Evolutionary conservation across 1,140 invertebrate genomes (phyloP).

Genomic region (Ceratina japonica): DNA sequence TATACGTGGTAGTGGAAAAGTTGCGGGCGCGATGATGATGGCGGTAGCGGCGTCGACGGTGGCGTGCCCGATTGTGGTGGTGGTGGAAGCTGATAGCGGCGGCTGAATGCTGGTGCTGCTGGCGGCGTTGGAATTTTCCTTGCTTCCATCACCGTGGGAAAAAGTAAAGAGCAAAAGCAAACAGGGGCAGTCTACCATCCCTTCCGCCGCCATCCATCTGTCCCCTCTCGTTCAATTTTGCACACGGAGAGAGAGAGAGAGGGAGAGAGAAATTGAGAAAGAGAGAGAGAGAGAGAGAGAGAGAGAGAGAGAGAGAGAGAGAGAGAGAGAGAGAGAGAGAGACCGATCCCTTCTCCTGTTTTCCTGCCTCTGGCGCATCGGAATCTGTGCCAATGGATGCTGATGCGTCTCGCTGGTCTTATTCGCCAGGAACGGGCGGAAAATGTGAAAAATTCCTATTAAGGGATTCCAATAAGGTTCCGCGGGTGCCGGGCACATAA

Average conservation of each 20-base stretch:
- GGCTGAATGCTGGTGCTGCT: slow-evolving; percentile 50
- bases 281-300: not conserved
- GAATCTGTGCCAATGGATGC: slow-evolving; percentile 72
- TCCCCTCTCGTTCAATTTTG: slow-evolving; percentile 26
- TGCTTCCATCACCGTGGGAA: slow-evolving; percentile 49
- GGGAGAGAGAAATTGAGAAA: not conserved
- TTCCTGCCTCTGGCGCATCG: slow-evolving; percentile 60
- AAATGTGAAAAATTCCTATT: slow-evolving; percentile 77
- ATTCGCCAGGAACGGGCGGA: slow-evolving; percentile 69
- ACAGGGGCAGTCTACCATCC: slow-evolving; percentile 50
- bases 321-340: slow-evolving; percentile 8
- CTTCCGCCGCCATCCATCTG: slow-evolving; percentile 23
- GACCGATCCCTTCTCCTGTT: slow-evolving; percentile 36
- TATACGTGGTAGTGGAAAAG: slow-evolving; percentile 37
- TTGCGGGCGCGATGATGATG: slow-evolving; percentile 40
- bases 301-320: slow-evolving; percentile 8
- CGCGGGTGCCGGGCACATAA: slow-evolving; percentile 70
- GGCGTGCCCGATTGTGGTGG: slow-evolving; percentile 17
- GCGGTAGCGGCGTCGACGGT: slow-evolving; percentile 6
- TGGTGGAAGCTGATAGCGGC: slow-evolving; percentile 51
- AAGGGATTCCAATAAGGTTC: slow-evolving; percentile 73
- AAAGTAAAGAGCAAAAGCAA: slow-evolving; percentile 64
- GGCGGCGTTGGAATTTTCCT: slow-evolving; percentile 60
- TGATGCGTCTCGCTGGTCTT: slow-evolving; percentile 67
- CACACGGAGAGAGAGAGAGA: slow-evolving; percentile 15